These are phyloP conservation scores for Gymnosoma rotundatum DNA, from an alignment of 2,888 invertebrate genomes.

Conservation along the genomic window DNA sequence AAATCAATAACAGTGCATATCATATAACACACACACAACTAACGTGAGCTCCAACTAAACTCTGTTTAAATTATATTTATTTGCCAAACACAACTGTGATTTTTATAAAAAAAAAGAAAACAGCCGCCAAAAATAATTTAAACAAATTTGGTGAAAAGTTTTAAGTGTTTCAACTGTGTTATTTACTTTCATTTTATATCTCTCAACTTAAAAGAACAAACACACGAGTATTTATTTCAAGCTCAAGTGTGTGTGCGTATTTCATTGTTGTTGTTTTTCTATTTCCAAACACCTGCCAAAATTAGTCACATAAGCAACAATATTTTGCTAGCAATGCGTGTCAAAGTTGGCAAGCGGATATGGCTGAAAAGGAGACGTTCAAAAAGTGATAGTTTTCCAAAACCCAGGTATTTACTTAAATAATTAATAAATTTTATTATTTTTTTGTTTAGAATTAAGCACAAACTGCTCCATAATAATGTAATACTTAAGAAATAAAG, in stretches of 20 bases:
- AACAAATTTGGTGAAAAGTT: too few species aligned
- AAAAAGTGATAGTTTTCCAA: slow-evolving; percentile 78
- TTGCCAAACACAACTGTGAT: slow-evolving; percentile 17
- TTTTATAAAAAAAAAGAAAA: neutral
- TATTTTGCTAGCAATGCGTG: slow-evolving; percentile 77
- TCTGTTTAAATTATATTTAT: neutral
- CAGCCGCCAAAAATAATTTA: neutral
- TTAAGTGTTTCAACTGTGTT: too few species aligned
- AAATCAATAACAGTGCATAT: slow-evolving; percentile 56
- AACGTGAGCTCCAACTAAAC: slow-evolving; percentile 5
- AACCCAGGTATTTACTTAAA: slow-evolving; percentile 78
- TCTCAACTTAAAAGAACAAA: too few species aligned
- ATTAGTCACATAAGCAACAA: slow-evolving; percentile 64
- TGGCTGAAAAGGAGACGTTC: slow-evolving; percentile 78
- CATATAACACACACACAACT: neutral
- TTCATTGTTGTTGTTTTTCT: neutral
- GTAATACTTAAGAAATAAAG: too few species aligned
- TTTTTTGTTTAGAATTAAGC: too few species aligned
- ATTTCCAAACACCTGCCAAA: slow-evolving; percentile 36
- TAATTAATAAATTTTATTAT: too few species aligned
- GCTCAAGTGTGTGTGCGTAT: neutral
- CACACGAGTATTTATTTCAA: too few species aligned
- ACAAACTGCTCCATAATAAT: too few species aligned
- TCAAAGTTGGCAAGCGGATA: slow-evolving; percentile 80
- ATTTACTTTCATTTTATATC: too few species aligned